Conservation (phyloP, 2,888 invertebrate species). For the Polylopha cassiicola region DNA sequence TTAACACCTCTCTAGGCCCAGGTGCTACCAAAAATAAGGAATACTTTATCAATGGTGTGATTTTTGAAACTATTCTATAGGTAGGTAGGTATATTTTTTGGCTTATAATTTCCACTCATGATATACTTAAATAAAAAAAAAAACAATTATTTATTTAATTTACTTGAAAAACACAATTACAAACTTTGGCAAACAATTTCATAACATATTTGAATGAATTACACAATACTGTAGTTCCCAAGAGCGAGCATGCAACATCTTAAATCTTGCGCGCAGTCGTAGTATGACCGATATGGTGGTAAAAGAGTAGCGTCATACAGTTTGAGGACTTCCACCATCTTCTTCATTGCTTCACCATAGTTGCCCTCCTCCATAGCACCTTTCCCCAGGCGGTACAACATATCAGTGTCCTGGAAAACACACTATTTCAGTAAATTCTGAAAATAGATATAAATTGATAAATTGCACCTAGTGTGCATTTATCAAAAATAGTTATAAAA, state of each 20-base stretch:
- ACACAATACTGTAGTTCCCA: constrained; percentile 76
- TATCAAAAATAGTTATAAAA: constrained; percentile 1
- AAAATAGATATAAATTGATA: not conserved
- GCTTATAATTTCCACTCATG: too few species aligned
- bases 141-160: too few species aligned
- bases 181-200: too few species aligned
- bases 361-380: constrained; percentile 79
- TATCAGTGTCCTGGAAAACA: constrained; percentile 81
- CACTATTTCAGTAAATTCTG: constrained; percentile 6
- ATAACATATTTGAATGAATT: constrained; percentile 18
- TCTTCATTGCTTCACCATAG: constrained; percentile 79
- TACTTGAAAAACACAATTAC: too few species aligned
- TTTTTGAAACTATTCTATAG: too few species aligned
- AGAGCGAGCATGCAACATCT: constrained; percentile 81
- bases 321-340: constrained; percentile 80
- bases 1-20: too few species aligned
- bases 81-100: too few species aligned
- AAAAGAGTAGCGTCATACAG: constrained; percentile 82
- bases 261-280: constrained; percentile 84
- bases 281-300: constrained; percentile 85
- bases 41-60: too few species aligned
- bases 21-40: too few species aligned
- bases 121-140: too few species aligned
- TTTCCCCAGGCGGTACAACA: constrained; percentile 79
- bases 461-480: constrained; percentile 21